A percentile compares a stretch with the other conserved stretches of the same genome.
These are phyloP conservation scores for Wasmannia auropunctata DNA, from an alignment of 1,140 invertebrate species.

Conservation along the genomic window DNA sequence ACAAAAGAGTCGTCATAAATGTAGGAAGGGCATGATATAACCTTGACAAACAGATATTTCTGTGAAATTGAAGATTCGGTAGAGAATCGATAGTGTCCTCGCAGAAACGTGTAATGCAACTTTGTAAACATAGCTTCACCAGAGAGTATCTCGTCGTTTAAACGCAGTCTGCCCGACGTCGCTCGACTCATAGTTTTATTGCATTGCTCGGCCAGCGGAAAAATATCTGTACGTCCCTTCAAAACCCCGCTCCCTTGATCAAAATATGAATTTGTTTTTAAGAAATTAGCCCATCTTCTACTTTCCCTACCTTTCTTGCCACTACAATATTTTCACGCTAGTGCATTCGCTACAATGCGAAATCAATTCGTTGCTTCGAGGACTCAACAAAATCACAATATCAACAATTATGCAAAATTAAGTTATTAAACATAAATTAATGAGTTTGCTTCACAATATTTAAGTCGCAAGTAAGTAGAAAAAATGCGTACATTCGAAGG, in stretches of 20 bases:
- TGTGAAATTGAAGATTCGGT: slow-evolving; percentile 9
- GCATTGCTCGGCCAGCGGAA: slow-evolving; percentile 65
- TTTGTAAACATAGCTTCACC: slow-evolving; percentile 34
- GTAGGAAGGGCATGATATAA: slow-evolving; percentile 10
- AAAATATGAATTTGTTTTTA: neutral
- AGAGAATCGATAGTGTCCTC: slow-evolving; percentile 2
- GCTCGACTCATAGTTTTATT: slow-evolving; percentile 71
- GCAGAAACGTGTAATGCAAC: neutral
- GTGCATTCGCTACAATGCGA: slow-evolving; percentile 74
- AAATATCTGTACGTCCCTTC: slow-evolving; percentile 70
- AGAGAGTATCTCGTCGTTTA: slow-evolving; percentile 68
- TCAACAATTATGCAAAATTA: neutral
- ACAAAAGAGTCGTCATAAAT: slow-evolving; percentile 7
- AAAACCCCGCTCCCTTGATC: slow-evolving; percentile 78
- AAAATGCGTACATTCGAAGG: slow-evolving; percentile 38
- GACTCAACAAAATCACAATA: slow-evolving; percentile 49
- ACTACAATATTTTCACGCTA: slow-evolving; percentile 12
- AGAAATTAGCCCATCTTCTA: neutral
- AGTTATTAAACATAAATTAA: slow-evolving; percentile 52
- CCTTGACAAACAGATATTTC: neutral
- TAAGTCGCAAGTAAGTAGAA: slow-evolving; percentile 16
- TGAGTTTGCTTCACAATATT: slow-evolving; percentile 50
- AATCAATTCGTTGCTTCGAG: slow-evolving; percentile 71
- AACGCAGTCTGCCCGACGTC: slow-evolving; percentile 76
- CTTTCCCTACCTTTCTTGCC: neutral